These are phyloP conservation scores for Napeogenes inachia DNA, from an alignment of 2,888 invertebrate genomes.

Conservation along the genomic window DNA sequence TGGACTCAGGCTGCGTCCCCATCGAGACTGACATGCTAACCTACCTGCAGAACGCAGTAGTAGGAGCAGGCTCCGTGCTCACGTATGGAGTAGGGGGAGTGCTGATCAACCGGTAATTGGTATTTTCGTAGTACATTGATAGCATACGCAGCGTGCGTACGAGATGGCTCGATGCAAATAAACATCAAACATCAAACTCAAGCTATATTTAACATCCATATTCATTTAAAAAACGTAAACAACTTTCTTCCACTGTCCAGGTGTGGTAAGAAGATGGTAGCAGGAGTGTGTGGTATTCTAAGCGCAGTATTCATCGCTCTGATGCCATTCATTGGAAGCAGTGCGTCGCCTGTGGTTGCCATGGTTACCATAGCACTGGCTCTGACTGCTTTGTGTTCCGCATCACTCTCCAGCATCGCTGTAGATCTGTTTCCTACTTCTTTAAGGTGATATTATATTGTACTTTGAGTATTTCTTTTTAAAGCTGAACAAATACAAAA, in stretches of 20 bases:
- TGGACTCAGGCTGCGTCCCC: conserved; percentile 46
- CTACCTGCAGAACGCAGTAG: conserved; percentile 83
- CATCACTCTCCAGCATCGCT: conserved; percentile 79
- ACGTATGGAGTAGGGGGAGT: conserved; percentile 79
- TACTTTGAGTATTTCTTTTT: neutral
- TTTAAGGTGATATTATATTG: conserved; percentile 65
- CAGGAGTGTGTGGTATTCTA: conserved; percentile 56
- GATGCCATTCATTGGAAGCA: conserved; percentile 77
- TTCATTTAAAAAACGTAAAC: neutral
- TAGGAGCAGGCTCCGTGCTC: conserved; percentile 79
- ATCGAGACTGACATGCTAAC: conserved; percentile 77
- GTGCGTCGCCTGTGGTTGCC: conserved; percentile 69
- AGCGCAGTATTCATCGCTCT: conserved; percentile 71
- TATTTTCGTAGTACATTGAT: neutral
- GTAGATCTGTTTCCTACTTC: conserved; percentile 82
- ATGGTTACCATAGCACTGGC: conserved; percentile 76
- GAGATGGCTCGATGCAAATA: too few species aligned
- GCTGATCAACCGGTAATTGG: conserved; percentile 53
- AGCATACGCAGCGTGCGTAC: too few species aligned
- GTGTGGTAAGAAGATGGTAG: conserved; percentile 62
- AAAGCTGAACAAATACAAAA: too few species aligned
- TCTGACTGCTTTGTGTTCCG: conserved; percentile 74
- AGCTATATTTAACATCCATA: too few species aligned
- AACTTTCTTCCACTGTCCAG: conserved; percentile 33
- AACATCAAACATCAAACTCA: too few species aligned